Evolutionary conservation across 2,113 vertebrate genomes (phyloP), one percentile per base, ranked within the genome.

Genomic region (Narcine bancroftii): DNA sequence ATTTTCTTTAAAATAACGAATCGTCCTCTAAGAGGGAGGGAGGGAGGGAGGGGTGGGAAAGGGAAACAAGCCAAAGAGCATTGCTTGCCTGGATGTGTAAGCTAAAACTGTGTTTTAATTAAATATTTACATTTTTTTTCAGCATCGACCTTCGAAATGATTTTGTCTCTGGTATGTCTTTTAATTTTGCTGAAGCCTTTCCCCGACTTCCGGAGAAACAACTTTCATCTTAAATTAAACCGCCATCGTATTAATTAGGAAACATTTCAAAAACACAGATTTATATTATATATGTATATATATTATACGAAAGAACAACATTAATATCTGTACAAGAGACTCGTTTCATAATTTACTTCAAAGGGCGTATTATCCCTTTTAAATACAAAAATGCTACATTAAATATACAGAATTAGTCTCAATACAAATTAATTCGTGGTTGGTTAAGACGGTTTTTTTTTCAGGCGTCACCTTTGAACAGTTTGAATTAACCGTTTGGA

Each of bases 371-470:
- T 97, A 98, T 98, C 97, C 97, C 99, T 99, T 99, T 97, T 99
- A 99, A 99, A 99, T 99, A 99, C 98, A 99, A 99, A 99, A 99
- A 96, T 97, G 98, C 98, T 99, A 99, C 98, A 99, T 99, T 99
- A 99, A 99, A 99, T 99, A 99, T 99, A 99, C 98, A 99, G 98
- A 95, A 97, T 98, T 97, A 97, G 97, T 97, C 98, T 98, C 97
- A 95, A 97, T 99, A 99, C 97, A 99, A 99, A 99, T 97, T 96
- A 95, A 96, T 97, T 97, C 94, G 95, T 95, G 95, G 92, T 45
- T 95, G 96, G 95, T 97, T 98, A 98, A 99, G 97, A 98, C 97
- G 95, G 96, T 97, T 96, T 53, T 97, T 96, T 47, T 87, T 93
- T 97, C 94, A 94, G 94, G 47, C 95, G 92, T 96, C 96, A 97